phyloP scores from a whole-genome alignment of 37 sponge, comb jelly and placozoan species.

The Beroe forskalii region DNA sequence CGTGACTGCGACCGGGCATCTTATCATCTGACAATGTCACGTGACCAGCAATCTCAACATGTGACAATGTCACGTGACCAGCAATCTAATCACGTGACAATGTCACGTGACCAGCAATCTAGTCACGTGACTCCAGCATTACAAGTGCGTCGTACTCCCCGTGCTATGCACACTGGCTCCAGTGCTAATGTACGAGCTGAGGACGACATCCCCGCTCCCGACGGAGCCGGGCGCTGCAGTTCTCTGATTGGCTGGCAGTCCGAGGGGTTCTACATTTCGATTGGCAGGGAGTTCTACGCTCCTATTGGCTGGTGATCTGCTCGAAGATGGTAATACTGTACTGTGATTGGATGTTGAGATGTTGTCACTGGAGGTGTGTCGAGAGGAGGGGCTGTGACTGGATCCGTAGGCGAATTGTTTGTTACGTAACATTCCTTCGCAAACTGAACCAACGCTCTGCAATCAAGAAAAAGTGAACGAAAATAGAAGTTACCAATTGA shows the following conservation, averaged over 20 bases:
- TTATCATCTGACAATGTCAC: no score
- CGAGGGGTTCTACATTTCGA: background rate
- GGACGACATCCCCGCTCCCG: background rate
- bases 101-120: background rate
- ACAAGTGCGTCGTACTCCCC: background rate
- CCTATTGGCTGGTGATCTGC: background rate
- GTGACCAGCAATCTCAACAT: no score
- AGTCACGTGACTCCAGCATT: background rate
- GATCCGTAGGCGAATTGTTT: constrained; percentile 20
- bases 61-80: no score
- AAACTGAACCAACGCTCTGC: constrained; percentile 38
- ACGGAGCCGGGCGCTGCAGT: background rate
- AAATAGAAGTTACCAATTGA: no score
- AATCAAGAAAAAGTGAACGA: no score
- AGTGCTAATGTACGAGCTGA: background rate
- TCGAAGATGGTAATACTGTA: background rate
- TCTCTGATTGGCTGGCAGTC: background rate
- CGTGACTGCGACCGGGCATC: no score
- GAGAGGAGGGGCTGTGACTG: background rate
- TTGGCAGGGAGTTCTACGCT: background rate
- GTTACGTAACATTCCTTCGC: constrained; percentile 54
- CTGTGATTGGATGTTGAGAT: constrained; percentile 2
- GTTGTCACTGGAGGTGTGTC: background rate
- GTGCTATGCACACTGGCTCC: background rate
- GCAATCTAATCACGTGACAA: background rate